A percentile compares a stretch with the other conserved stretches of the same genome.
phyloP scores from a whole-genome alignment of 2,888 invertebrate species.

The Zeuzera pyrina region DNA sequence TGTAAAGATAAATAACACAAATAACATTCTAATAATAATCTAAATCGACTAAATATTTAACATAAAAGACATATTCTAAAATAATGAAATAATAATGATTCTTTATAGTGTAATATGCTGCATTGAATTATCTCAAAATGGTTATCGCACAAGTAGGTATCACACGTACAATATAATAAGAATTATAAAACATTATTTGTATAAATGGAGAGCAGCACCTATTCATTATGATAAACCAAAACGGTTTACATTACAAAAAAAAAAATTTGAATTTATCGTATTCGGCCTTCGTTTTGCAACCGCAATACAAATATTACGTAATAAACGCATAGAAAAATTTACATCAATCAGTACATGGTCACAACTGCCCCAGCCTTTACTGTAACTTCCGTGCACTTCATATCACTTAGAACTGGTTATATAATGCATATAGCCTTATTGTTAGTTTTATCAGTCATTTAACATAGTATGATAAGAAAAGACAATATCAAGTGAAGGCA shows the following conservation, averaged over 20 bases:
- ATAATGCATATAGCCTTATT: too few relatives aligned
- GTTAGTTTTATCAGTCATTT: too few relatives aligned
- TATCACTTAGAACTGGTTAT: too few relatives aligned
- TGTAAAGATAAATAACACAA: conserved; percentile 70
- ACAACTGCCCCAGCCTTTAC: conserved; percentile 55
- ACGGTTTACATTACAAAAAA: conserved; percentile 18
- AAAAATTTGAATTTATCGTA: conserved; percentile 19
- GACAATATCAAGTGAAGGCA: too few relatives aligned
- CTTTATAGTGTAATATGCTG: conserved; percentile 35
- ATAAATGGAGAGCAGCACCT: conserved; percentile 42
- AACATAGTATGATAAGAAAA: too few relatives aligned
- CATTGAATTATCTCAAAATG: not conserved
- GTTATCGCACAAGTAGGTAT: not conserved
- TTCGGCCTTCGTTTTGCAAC: conserved; percentile 25
- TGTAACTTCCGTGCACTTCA: conserved; percentile 22
- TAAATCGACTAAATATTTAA: conserved; percentile 68
- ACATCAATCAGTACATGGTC: conserved; percentile 65
- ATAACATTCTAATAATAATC: conserved; percentile 60
- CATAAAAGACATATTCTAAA: conserved; percentile 59
- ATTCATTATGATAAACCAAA: too few relatives aligned
- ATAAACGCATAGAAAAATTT: conserved; percentile 69
- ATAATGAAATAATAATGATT: conserved; percentile 53
- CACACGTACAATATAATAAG: not conserved
- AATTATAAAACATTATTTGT: conserved; percentile 13
- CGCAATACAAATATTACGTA: conserved; percentile 43